Evolutionary conservation across 2,113 vertebrate genomes (phyloP), one percentile per base, ranked within the genome.

Genomic region (Megaceryle maxima): DNA sequence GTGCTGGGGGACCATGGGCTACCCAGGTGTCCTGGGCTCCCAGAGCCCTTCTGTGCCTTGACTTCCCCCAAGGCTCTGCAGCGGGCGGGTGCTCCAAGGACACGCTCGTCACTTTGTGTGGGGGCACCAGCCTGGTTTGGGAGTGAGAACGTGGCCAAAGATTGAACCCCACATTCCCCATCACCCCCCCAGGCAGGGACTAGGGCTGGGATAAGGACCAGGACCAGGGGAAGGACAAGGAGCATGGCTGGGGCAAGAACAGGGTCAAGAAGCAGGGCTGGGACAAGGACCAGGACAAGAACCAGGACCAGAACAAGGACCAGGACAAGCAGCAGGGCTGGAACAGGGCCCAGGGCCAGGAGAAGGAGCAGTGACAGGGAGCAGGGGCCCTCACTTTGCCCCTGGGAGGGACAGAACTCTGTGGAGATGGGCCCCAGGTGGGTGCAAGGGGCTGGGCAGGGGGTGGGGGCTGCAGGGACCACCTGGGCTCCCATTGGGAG

Each of bases 71-170:
- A 22, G 31, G 35, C n/a, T 78, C 64, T 44, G 63, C n/a, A 7
- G 43, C 3, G 11, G 18, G 53, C n/a, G 13, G 62, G 55, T 53
- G 55, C 18, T 46, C 19, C 39, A 11, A 22, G 33, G 62, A 46
- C 4, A 5, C 0, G 1, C 24, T 48, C 2, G 2, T n/a, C 56
- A 41, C 63, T n/a, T 29, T 16, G 17, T 0, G 0, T 11, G 11
- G 1, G 2, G 18, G 14, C 18, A n/a, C 70, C 63, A 39, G 15
- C n/a, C 9, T 29, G 17, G 13, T 57, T 64, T 43, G 31, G 64
- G 64, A 64, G 20, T 6, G 24, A 46, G 29, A 15, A 13, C 5
- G 2, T 7, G 16, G 44, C 39, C 33, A 28, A 22, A 11, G 55
- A n/a, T 16, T 11, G 87, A 39, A 12, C 14, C 41, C 16, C 44